Base-by-base conservation (phyloP, 53 echinoderm and acorn worm genomes). In the Zoroaster sp. region DNA sequence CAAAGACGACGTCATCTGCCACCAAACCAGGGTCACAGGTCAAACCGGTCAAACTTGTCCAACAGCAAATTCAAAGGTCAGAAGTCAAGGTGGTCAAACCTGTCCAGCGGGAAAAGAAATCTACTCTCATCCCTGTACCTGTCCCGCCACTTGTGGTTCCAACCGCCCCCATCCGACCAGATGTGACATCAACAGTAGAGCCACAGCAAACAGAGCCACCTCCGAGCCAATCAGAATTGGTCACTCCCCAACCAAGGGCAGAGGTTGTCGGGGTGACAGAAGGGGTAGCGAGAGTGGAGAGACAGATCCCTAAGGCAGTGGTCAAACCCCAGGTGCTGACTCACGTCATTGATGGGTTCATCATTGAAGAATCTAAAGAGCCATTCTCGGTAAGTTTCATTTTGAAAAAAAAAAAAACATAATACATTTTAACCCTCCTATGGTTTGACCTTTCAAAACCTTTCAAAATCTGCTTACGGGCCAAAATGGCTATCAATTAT, bases 321-420 rank as follows among this genome's bases (percentile, higher is more conserved):
- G 98, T 97, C 78, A 97, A 94, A 75, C 98, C 98, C 1, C 95
- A 95, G 80, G 90, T 97, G 23, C 90, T 97, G 31, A 97, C 98
- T 17, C 98, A 97, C 34, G 92, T 97, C 81, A 97, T 97, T 43
- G 98, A 97, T 72, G 98, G 98, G 18, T 97, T 97, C 77, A 94
- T 97, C 91, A 97, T 97, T 32, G 98, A 97, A 68, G 98, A 97
- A 65, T 95, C 98, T 40, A 92, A 94, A 66, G 98, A 95, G 46
- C 98, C 98, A 28, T 97, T 97, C 45, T 94, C 98, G 72, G 98
- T 97, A 73, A 89, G 94, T 95, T 83, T 15, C 14, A 12, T 17
- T 66, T 43, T 44, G 30, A 17, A 21, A 13, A 40, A 25, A 40
- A 13, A 9, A 23, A 42, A 21, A 3, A 28, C 6, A n/a, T n/a